Percentiles rank a stretch among this genome's conserved stretches.
These are phyloP conservation scores for Pachypeltis micranthus DNA, from an alignment of 1,140 invertebrate genomes.

Conservation along the genomic window DNA sequence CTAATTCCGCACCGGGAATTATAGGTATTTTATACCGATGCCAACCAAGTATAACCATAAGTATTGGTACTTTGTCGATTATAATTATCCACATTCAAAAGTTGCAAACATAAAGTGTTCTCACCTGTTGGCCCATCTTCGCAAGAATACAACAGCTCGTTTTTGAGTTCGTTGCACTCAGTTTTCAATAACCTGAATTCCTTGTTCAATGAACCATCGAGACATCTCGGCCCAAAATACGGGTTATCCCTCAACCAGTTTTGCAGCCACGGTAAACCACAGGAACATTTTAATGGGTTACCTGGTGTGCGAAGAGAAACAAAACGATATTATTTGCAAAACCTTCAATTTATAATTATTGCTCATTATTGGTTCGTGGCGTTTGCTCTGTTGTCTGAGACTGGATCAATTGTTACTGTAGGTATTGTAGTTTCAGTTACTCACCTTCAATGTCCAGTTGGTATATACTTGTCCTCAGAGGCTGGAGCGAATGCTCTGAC, in stretches of 20 bases:
- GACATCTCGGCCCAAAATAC: conserved; percentile 54
- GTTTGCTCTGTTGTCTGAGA: too few relatives aligned
- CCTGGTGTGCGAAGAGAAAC: conserved; percentile 38
- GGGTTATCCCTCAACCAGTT: conserved; percentile 60
- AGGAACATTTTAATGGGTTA: conserved; percentile 69
- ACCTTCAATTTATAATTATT: conserved; percentile 77
- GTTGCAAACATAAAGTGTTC: too few relatives aligned
- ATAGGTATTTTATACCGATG: too few relatives aligned
- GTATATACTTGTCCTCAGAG: conserved; percentile 64
- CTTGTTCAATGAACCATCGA: conserved; percentile 53
- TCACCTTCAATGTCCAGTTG: conserved; percentile 76
- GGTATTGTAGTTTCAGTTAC: too few relatives aligned
- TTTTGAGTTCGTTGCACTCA: conserved; percentile 45
- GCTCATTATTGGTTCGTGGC: too few relatives aligned
- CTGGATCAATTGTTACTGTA: too few relatives aligned
- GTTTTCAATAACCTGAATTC: conserved; percentile 52
- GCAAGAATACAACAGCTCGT: conserved; percentile 47
- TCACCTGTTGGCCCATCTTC: conserved; percentile 39
- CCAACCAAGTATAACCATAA: too few relatives aligned
- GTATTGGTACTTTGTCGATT: too few relatives aligned
- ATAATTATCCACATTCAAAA: too few relatives aligned
- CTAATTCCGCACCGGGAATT: too few relatives aligned
- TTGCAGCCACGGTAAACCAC: conserved; percentile 64
- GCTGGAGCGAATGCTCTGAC: conserved; percentile 59
- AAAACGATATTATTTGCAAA: background rate